These are phyloP conservation scores for Capreolus pygargus DNA, from an alignment of 2,113 vertebrate genomes.

Conservation along the genomic window DNA sequence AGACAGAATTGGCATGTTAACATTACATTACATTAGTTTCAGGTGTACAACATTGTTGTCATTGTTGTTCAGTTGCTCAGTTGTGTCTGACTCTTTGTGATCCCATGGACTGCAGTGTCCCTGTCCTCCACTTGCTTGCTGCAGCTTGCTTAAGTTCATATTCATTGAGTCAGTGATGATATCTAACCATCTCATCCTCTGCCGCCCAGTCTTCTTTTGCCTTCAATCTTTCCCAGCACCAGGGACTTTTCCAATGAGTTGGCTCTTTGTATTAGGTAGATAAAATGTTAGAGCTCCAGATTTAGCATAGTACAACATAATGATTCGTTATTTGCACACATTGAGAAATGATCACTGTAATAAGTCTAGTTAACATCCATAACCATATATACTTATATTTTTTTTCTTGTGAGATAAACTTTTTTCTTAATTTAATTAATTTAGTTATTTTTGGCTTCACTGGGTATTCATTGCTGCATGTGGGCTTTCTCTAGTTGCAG, in stretches of 20 bases:
- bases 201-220: neutral
- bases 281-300: neutral
- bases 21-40: neutral
- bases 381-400: neutral
- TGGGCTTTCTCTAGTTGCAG: neutral
- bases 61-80: neutral
- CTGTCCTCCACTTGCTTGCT: neutral
- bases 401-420: neutral
- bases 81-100: rapidly evolving
- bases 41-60: neutral
- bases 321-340: neutral
- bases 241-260: neutral
- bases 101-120: neutral
- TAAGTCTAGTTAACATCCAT: neutral
- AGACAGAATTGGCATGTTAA: neutral
- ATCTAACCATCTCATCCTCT: neutral
- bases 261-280: neutral
- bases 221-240: neutral
- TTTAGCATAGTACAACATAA: neutral
- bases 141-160: neutral
- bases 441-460: neutral
- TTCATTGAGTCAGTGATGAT: neutral
- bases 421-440: neutral
- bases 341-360: neutral
- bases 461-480: neutral